Conservation (phyloP, 2,113 vertebrate genomes). For the Aviceda subcristata region DNA sequence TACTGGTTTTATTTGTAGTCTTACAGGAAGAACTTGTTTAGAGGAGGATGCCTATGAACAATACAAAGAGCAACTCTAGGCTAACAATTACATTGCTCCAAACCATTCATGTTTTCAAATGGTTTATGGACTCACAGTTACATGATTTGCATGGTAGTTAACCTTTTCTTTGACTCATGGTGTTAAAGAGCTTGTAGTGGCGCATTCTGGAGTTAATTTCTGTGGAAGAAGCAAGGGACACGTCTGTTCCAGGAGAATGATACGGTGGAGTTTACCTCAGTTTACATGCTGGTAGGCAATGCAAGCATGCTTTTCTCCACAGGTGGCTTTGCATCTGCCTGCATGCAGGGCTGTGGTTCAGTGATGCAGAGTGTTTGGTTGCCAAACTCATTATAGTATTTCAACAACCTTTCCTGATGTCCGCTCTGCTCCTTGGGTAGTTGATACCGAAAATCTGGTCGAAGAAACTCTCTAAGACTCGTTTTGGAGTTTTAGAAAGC, state of each 20-base stretch:
- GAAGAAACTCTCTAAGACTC: no score
- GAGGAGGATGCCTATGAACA: neutral
- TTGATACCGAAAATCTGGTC: no score
- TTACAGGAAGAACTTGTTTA: neutral
- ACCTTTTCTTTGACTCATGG: neutral
- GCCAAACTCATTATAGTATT: neutral
- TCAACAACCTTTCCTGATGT: neutral
- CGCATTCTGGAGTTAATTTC: neutral
- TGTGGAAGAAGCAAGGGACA: neutral
- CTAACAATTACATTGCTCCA: neutral
- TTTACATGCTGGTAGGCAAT: neutral
- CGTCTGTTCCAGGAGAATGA: neutral
- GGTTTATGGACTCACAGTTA: neutral
- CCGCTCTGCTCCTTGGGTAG: neutral
- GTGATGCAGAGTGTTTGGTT: neutral
- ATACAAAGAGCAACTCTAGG: neutral
- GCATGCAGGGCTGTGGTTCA: neutral
- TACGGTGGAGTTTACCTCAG: neutral
- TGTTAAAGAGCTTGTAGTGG: neutral
- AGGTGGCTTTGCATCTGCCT: neutral
- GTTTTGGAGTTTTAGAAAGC: no score
- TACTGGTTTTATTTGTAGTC: neutral
- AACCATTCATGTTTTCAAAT: neutral
- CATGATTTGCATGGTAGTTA: accelerated
- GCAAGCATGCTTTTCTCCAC: neutral